phyloP scores from a whole-genome alignment of 2,888 invertebrate species.

The Diarsia mendica region DNA sequence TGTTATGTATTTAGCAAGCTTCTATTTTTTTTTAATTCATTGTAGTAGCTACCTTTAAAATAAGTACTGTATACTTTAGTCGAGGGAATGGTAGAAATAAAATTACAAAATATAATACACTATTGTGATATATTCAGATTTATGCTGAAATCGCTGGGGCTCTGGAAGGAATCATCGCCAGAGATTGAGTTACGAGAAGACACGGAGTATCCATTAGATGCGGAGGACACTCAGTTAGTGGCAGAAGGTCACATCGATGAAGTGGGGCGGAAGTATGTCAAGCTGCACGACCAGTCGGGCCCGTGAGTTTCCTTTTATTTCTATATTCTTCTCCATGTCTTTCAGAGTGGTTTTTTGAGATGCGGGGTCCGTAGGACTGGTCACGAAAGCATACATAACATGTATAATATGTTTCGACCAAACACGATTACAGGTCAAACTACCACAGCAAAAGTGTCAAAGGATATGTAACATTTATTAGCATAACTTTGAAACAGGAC shows the following conservation, averaged over 20 bases:
- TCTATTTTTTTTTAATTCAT: no score
- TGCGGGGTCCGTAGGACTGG: neutral
- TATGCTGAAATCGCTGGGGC: conserved; percentile 97
- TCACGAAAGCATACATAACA: no score
- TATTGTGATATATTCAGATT: conserved; percentile 89
- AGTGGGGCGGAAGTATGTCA: conserved; percentile 83
- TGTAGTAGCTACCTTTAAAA: no score
- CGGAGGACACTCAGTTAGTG: conserved; percentile 81
- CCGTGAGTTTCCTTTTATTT: conserved; percentile 80
- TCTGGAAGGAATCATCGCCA: conserved; percentile 92
- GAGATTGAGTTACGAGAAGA: conserved; percentile 85
- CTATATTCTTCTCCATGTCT: neutral
- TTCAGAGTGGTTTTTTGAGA: neutral
- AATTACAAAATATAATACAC: neutral
- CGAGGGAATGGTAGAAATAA: neutral
- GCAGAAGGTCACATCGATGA: conserved; percentile 79
- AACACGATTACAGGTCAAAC: neutral
- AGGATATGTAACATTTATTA: no score
- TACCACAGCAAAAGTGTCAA: no score
- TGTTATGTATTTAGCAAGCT: no score
- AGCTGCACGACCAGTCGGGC: conserved; percentile 78
- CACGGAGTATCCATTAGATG: conserved; percentile 77
- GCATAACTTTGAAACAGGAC: no score
- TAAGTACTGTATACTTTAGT: neutral
- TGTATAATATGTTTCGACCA: no score